Percentiles rank a stretch among this genome's conserved stretches.
phyloP scores from a whole-genome alignment of 2,797 vertebrate species.

The Calcarius lapponicus region DNA sequence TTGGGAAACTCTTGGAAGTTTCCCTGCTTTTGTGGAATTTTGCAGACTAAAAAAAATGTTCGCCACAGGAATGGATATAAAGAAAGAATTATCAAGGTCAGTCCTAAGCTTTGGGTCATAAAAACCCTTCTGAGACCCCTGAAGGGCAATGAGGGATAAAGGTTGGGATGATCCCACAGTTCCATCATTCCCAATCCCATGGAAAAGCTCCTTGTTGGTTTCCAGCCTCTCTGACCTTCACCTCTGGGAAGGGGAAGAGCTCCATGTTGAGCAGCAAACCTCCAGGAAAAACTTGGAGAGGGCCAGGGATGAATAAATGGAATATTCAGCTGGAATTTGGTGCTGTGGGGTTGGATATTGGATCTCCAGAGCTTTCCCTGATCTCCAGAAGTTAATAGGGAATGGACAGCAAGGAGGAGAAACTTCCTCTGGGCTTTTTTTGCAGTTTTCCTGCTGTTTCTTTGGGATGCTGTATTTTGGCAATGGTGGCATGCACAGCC shows the following conservation, averaged over 20 bases:
- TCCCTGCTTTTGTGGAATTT: background rate
- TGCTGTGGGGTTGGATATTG: background rate
- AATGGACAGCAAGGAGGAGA: background rate
- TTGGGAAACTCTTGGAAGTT: background rate
- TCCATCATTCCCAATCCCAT: background rate
- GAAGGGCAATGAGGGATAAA: background rate
- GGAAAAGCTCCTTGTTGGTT: background rate
- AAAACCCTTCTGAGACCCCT: rapidly evolving
- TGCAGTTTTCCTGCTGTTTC: background rate
- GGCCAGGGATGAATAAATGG: background rate
- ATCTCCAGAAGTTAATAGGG: background rate
- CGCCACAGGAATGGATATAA: rapidly evolving
- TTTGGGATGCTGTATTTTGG: background rate
- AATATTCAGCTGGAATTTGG: background rate
- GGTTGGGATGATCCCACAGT: rapidly evolving
- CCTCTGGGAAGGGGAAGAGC: background rate
- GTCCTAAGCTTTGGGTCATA: background rate
- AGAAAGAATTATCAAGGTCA: background rate
- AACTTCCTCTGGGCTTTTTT: background rate
- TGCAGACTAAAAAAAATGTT: background rate
- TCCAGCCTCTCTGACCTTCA: background rate
- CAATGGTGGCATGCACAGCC: background rate
- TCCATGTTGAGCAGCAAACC: background rate
- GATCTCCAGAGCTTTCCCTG: background rate
- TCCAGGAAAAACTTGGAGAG: background rate